phyloP scores from a whole-genome alignment of 1,140 invertebrate species.

The Bombyx mori region DNA sequence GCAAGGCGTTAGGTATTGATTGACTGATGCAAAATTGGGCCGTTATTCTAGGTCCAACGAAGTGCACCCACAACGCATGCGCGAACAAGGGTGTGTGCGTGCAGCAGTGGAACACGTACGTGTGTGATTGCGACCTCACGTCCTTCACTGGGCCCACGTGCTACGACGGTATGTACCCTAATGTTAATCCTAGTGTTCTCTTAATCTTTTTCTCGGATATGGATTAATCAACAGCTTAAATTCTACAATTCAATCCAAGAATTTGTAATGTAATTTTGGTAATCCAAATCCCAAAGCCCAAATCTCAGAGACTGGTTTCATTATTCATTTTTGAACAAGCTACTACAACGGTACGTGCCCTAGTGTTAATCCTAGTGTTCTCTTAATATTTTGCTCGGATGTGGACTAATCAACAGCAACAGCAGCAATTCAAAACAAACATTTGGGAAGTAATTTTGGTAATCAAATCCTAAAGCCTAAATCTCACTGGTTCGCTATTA shows the following conservation, averaged over 20 bases:
- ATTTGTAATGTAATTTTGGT: no score
- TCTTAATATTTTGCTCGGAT: no score
- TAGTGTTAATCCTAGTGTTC: background rate
- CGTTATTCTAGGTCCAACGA: conserved; percentile 76
- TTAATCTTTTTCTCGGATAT: no score
- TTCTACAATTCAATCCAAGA: no score
- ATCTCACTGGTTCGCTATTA: no score
- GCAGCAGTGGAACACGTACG: conserved; percentile 95
- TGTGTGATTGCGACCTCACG: conserved; percentile 96
- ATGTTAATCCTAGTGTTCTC: background rate
- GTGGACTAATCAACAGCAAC: background rate
- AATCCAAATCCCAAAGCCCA: no score
- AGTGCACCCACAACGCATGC: conserved; percentile 92
- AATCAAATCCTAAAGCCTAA: no score
- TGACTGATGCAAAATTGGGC: background rate
- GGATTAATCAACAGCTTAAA: background rate
- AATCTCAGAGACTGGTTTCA: no score
- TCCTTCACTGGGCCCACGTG: conserved; percentile 94
- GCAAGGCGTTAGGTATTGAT: background rate
- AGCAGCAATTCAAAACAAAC: no score
- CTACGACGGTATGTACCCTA: conserved; percentile 80
- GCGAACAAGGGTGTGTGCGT: conserved; percentile 91
- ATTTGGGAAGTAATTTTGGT: no score
- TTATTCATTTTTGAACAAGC: no score
- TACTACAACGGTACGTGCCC: conserved; percentile 82